phyloP scores from a whole-genome alignment of 1,140 invertebrate genomes.

The Bombyx mandarina region DNA sequence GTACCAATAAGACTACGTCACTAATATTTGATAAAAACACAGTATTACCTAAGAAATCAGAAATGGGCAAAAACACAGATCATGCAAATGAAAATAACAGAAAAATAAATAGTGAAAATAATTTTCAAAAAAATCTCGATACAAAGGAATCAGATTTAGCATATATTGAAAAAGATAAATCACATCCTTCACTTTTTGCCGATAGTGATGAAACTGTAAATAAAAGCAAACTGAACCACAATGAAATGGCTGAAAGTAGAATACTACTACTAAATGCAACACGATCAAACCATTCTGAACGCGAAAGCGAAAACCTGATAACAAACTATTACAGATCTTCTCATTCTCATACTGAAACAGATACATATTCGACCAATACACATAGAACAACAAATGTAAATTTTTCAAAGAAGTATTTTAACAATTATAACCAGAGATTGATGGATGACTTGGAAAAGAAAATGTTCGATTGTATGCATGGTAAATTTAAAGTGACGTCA shows the following conservation, averaged over 20 bases:
- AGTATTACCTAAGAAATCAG: background rate
- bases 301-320: background rate
- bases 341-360: background rate
- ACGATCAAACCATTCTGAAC: background rate
- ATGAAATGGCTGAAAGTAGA: too few species aligned
- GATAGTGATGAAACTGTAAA: too few species aligned
- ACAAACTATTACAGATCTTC: background rate
- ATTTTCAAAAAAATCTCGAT: too few species aligned
- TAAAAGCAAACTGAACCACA: too few species aligned
- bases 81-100: too few species aligned
- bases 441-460: slow-evolving; percentile 11
- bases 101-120: too few species aligned
- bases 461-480: slow-evolving; percentile 14
- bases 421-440: background rate
- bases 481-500: slow-evolving; percentile 12
- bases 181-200: too few species aligned
- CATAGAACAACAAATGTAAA: background rate
- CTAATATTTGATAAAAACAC: background rate
- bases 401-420: background rate
- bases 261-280: too few species aligned
- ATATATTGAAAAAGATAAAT: background rate
- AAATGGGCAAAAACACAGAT: background rate
- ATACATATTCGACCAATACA: background rate
- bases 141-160: background rate
- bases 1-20: background rate